Evolutionary conservation across 2,113 vertebrate genomes (phyloP).

Genomic region (Pyxicephalus adspersus): DNA sequence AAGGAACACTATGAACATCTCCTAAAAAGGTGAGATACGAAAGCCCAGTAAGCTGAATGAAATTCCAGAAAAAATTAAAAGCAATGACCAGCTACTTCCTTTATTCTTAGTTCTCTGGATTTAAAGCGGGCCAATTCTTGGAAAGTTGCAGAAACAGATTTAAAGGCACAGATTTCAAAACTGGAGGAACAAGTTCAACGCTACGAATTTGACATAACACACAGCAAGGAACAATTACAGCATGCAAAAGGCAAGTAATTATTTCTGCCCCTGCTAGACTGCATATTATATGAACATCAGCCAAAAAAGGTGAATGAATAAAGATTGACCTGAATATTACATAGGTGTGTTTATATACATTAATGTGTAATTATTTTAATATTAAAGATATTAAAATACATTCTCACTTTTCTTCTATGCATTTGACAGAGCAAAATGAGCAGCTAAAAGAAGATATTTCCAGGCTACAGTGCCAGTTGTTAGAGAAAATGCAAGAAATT

Average conservation of each 20-base stretch:
- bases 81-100: not conserved
- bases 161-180: conserved; percentile 35
- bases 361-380: no score
- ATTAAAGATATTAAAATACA: no score
- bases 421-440: conserved; percentile 57
- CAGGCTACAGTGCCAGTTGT: conserved; percentile 58
- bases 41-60: not conserved
- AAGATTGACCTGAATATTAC: not conserved
- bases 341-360: no score
- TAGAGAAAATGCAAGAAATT: conserved; percentile 68
- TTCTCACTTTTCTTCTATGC: no score
- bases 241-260: conserved; percentile 58
- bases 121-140: conserved; percentile 15
- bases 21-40: conserved; percentile 73
- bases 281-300: no score
- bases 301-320: not conserved
- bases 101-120: conserved; percentile 62
- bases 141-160: conserved; percentile 32
- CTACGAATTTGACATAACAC: conserved; percentile 57
- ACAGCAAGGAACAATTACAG: conserved; percentile 55
- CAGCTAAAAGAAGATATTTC: conserved; percentile 59
- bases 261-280: no score
- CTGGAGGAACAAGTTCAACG: conserved; percentile 58
- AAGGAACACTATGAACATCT: conserved; percentile 79
- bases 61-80: not conserved